These are phyloP conservation scores for Mycteria americana DNA, from an alignment of 2,797 vertebrate genomes.

Conservation along the genomic window DNA sequence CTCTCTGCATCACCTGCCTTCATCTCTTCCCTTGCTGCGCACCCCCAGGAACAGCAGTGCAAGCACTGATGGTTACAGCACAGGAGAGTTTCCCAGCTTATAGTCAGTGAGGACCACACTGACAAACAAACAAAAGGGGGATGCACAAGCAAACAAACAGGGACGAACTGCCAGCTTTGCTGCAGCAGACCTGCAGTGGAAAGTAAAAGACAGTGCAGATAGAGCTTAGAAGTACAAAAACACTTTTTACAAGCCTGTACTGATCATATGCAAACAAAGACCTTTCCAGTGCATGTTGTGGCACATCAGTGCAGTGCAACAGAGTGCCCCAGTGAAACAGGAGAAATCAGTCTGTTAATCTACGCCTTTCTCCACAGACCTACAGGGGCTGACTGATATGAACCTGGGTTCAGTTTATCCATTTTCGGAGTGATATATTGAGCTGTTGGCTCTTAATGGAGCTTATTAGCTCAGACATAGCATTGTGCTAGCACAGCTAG, in stretches of 20 bases:
- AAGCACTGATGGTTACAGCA: fast-evolving
- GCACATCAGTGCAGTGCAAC: neutral
- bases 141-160: neutral
- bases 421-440: neutral
- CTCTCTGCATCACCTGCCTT: neutral
- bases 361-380: neutral
- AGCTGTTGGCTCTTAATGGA: neutral
- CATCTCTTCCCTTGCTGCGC: neutral
- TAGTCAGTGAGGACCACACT: fast-evolving
- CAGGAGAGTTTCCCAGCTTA: fast-evolving
- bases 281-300: neutral
- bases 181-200: neutral
- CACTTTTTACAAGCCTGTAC: neutral
- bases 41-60: neutral
- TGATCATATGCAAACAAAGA: fast-evolving
- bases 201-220: neutral
- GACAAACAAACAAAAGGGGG: neutral
- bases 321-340: neutral
- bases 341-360: neutral
- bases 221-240: neutral
- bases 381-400: neutral
- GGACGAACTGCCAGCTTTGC: neutral
- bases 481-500: neutral
- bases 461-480: neutral
- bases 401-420: neutral